Evolutionary conservation across 2,113 vertebrate genomes (phyloP).

Genomic region (Eleginops maclovinus): DNA sequence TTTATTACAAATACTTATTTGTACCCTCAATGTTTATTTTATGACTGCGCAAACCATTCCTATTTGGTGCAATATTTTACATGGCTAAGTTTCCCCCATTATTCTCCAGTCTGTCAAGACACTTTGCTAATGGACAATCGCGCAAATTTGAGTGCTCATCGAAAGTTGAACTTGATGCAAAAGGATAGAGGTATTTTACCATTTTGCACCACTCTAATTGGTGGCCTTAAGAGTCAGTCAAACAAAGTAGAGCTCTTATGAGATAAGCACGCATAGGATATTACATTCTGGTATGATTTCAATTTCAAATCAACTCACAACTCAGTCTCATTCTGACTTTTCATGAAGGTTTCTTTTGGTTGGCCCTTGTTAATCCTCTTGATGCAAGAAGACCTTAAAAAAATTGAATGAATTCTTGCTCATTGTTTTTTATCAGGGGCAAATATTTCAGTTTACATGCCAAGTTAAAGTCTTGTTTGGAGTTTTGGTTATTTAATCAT

Average conservation of each 20-base stretch:
- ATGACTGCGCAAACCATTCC: not conserved
- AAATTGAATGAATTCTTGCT: not conserved
- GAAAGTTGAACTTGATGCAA: not conserved
- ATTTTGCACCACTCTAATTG: not conserved
- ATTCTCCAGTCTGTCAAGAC: not conserved
- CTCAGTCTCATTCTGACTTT: not conserved
- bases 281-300: conserved; percentile 9
- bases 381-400: not conserved
- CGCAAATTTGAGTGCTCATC: not conserved
- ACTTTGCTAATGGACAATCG: not conserved
- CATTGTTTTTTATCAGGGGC: not conserved
- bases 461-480: not conserved
- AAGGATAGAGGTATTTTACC: not conserved
- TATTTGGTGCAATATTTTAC: not conserved
- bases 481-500: conserved; percentile 21
- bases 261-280: not conserved
- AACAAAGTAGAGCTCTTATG: not conserved
- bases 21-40: not conserved
- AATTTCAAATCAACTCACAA: conserved; percentile 26
- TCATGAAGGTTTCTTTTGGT: not conserved
- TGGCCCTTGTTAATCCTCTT: not conserved
- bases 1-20: not conserved
- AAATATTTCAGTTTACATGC: conserved; percentile 12
- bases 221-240: not conserved
- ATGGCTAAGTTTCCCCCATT: not conserved